A percentile compares a stretch with the other conserved stretches of the same genome.
These are phyloP conservation scores for Neomonachus schauinslandi DNA, from an alignment of 2,113 vertebrate genomes.

Conservation along the genomic window DNA sequence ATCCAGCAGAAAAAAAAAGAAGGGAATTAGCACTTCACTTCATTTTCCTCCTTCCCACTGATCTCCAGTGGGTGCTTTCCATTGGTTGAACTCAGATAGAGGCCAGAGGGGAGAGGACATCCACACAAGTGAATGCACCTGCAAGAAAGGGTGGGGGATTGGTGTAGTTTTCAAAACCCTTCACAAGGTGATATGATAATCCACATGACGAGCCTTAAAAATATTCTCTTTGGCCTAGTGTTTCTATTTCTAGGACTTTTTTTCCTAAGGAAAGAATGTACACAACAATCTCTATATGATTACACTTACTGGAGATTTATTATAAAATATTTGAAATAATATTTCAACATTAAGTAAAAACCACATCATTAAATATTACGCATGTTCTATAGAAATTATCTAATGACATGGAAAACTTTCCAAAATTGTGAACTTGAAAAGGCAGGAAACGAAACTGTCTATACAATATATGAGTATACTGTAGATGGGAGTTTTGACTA, in stretches of 20 bases:
- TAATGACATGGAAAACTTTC: not conserved
- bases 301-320: not conserved
- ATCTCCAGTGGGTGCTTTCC: not conserved
- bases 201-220: not conserved
- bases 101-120: not conserved
- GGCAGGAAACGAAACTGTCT: not conserved
- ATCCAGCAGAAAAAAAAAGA: not conserved
- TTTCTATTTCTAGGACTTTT: not conserved
- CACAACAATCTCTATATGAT: not conserved
- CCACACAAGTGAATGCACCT: not conserved
- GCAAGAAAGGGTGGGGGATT: not conserved
- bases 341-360: not conserved
- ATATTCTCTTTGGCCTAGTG: not conserved
- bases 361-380: not conserved
- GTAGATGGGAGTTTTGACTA: not conserved
- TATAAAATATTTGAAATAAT: slow-evolving; percentile 14
- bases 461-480: not conserved
- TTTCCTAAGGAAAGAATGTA: not conserved
- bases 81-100: not conserved
- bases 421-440: slow-evolving; percentile 12
- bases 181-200: not conserved
- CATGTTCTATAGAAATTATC: not conserved
- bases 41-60: not conserved
- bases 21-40: not conserved
- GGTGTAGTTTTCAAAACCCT: not conserved